Evolutionary conservation across 2,113 vertebrate species (phyloP).

Genomic region (Zapus hudsonius): DNA sequence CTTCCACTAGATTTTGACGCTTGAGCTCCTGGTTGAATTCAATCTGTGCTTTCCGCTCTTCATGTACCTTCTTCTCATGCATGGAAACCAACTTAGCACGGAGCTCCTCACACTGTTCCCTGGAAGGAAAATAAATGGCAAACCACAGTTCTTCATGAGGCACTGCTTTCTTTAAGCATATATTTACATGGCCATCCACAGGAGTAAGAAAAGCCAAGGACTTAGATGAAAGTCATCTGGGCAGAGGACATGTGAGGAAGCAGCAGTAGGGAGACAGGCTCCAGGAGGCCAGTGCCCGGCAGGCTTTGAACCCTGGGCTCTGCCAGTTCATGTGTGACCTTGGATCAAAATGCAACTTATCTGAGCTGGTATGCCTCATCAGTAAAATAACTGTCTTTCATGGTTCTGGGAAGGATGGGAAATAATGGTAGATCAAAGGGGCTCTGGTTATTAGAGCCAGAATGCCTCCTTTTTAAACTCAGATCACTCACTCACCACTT

Average conservation of each 20-base stretch:
- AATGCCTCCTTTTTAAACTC: no score
- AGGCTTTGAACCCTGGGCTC: background rate
- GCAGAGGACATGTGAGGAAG: background rate
- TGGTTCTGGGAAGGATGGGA: conserved; percentile 1
- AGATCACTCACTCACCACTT: no score
- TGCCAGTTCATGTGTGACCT: conserved; percentile 16
- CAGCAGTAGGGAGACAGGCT: background rate
- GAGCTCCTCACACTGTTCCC: conserved; percentile 89
- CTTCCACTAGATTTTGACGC: conserved; percentile 82
- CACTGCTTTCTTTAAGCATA: background rate
- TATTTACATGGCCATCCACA: background rate
- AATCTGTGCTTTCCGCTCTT: conserved; percentile 87
- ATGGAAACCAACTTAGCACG: conserved; percentile 69
- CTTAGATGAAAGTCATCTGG: background rate
- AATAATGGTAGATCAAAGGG: background rate
- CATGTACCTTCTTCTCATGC: conserved; percentile 80
- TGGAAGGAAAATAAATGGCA: conserved; percentile 71
- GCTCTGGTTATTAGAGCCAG: no score
- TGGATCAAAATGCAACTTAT: background rate
- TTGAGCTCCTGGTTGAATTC: conserved; percentile 80
- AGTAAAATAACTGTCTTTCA: background rate
- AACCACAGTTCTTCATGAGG: background rate
- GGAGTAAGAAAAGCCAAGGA: background rate
- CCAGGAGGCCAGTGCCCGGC: background rate
- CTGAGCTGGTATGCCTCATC: background rate